Conservation (phyloP, 2,797 vertebrate genomes). For the Glossophaga mutica region DNA sequence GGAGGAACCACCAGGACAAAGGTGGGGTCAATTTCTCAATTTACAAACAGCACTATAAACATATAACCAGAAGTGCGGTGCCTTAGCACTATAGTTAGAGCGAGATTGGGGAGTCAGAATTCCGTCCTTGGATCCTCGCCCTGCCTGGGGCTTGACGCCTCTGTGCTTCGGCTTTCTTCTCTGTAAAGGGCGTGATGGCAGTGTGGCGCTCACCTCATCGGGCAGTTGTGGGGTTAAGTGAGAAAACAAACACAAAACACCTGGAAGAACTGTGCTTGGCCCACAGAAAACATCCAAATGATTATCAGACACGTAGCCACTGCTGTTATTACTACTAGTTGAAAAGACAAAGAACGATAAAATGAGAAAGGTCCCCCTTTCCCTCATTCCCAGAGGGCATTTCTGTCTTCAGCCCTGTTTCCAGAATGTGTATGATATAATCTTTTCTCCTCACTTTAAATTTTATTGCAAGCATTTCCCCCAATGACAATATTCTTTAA, state of each 20-base stretch:
- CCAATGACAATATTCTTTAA: neutral
- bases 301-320: neutral
- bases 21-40: neutral
- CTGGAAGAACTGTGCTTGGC: neutral
- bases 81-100: neutral
- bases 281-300: neutral
- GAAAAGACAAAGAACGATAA: neutral
- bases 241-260: neutral
- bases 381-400: neutral
- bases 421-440: neutral
- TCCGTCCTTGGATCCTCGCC: neutral
- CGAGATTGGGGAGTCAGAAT: neutral
- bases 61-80: neutral
- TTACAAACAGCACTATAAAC: neutral
- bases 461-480: neutral
- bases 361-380: neutral
- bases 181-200: neutral
- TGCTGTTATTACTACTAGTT: neutral
- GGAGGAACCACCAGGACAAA: neutral
- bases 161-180: neutral
- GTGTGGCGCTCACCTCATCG: neutral
- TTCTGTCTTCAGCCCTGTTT: neutral
- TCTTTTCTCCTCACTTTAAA: neutral
- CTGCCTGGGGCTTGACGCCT: neutral
- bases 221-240: neutral